These are phyloP conservation scores for Limenitis arthemis DNA, from an alignment of 2,888 invertebrate species.

Conservation along the genomic window DNA sequence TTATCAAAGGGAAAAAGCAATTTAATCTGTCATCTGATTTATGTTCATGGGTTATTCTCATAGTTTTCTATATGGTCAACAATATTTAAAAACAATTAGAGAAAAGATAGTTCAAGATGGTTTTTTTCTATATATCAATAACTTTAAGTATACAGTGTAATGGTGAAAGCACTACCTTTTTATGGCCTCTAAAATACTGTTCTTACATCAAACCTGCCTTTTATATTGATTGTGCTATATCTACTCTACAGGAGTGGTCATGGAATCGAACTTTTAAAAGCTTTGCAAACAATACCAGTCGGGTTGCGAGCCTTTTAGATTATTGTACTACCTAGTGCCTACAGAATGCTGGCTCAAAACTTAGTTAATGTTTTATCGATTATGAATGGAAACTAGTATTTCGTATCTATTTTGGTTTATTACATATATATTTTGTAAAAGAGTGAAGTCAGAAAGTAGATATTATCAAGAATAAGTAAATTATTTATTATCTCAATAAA, in stretches of 20 bases:
- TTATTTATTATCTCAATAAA: too few species aligned
- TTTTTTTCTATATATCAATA: too few species aligned
- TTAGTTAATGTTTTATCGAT: not conserved
- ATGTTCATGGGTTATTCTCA: too few species aligned
- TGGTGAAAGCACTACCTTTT: not conserved
- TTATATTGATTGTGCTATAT: constrained; percentile 10
- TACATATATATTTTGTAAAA: too few species aligned
- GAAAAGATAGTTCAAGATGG: too few species aligned
- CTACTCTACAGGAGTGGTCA: constrained; percentile 10
- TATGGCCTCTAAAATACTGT: not conserved
- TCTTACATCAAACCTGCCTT: constrained; percentile 1
- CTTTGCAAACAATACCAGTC: constrained; percentile 19
- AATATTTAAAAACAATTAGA: too few species aligned
- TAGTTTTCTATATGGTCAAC: too few species aligned
- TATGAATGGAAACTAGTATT: not conserved
- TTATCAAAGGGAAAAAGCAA: too few species aligned
- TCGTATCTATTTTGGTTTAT: not conserved
- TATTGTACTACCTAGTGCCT: not conserved
- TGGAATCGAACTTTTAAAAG: constrained; percentile 24
- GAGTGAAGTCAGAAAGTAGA: too few species aligned
- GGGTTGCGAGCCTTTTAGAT: constrained; percentile 4
- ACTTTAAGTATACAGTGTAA: too few species aligned
- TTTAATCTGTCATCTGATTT: too few species aligned
- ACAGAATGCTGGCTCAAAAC: not conserved
- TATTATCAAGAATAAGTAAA: too few species aligned